Evolutionary conservation across 2,888 invertebrate genomes (phyloP).

Genomic region (Drepanosiphum platanoidis): DNA sequence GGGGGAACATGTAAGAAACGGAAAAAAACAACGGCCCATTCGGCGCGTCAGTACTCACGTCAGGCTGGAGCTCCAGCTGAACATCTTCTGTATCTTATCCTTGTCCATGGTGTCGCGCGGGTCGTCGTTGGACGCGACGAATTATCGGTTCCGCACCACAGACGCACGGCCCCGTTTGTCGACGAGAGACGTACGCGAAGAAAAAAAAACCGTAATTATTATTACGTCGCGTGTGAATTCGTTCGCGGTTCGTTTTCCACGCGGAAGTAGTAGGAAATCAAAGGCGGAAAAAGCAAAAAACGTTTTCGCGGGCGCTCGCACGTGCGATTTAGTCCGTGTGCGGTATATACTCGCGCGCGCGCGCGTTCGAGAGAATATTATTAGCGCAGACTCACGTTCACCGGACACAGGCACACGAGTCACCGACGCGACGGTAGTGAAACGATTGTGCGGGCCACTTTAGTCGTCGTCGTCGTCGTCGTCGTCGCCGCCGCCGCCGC

Average conservation of each 20-base stretch:
- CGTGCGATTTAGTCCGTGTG: not conserved
- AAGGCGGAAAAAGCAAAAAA: too few relatives aligned
- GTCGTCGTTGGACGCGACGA: not conserved
- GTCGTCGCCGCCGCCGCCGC: not conserved
- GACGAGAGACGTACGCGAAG: too few relatives aligned
- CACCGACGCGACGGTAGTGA: constrained; percentile 57
- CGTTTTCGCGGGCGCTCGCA: too few relatives aligned
- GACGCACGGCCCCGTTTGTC: not conserved
- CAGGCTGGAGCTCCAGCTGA: constrained; percentile 72
- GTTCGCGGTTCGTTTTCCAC: not conserved
- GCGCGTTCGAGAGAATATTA: not conserved
- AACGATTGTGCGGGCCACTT: constrained; percentile 46
- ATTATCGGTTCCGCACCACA: too few relatives aligned
- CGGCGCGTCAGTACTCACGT: constrained; percentile 63
- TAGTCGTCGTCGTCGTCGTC: not conserved
- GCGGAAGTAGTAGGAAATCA: not conserved
- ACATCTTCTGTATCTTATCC: constrained; percentile 73
- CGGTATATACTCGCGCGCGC: not conserved
- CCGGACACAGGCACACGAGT: constrained; percentile 35
- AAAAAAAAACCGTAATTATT: too few relatives aligned
- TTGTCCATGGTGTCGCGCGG: constrained; percentile 52
- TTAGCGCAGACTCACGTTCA: not conserved
- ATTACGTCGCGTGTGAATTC: too few relatives aligned
- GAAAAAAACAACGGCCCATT: not conserved
- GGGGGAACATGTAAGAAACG: not conserved